Percentiles rank a stretch among this genome's conserved stretches.
These are phyloP conservation scores for Ornithoptera priamus DNA, from an alignment of 2,888 invertebrate species.

Conservation along the genomic window DNA sequence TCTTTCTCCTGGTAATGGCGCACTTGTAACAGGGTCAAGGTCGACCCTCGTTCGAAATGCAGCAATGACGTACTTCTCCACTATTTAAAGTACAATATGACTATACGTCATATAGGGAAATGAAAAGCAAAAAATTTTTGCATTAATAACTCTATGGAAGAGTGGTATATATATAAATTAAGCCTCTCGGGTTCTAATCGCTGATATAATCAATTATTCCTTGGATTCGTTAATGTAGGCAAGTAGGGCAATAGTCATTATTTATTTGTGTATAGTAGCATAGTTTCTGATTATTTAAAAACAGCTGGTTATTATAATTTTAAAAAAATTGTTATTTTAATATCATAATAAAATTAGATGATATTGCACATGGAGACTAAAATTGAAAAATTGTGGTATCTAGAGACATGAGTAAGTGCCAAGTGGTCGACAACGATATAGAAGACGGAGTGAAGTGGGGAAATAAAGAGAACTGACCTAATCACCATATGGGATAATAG, in stretches of 20 bases:
- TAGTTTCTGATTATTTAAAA: too few relatives aligned
- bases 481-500: too few relatives aligned
- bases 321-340: too few relatives aligned
- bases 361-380: too few relatives aligned
- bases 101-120: background rate
- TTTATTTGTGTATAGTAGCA: background rate
- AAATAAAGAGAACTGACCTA: too few relatives aligned
- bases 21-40: slow-evolving; percentile 18
- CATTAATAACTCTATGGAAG: background rate
- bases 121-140: background rate
- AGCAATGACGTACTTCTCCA: slow-evolving; percentile 6
- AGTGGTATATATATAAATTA: background rate
- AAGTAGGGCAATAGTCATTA: background rate
- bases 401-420: too few relatives aligned
- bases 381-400: too few relatives aligned
- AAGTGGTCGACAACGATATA: too few relatives aligned
- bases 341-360: too few relatives aligned
- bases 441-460: too few relatives aligned
- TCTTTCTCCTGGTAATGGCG: slow-evolving; percentile 24
- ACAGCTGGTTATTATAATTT: too few relatives aligned
- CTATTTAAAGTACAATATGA: background rate
- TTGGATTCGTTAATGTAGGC: background rate
- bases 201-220: background rate
- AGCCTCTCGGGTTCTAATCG: background rate
- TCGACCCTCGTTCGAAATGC: slow-evolving; percentile 6